A percentile compares a stretch with the other conserved stretches of the same genome.
phyloP scores from a whole-genome alignment of 2,888 invertebrate genomes.

The Odontothrips loti region DNA sequence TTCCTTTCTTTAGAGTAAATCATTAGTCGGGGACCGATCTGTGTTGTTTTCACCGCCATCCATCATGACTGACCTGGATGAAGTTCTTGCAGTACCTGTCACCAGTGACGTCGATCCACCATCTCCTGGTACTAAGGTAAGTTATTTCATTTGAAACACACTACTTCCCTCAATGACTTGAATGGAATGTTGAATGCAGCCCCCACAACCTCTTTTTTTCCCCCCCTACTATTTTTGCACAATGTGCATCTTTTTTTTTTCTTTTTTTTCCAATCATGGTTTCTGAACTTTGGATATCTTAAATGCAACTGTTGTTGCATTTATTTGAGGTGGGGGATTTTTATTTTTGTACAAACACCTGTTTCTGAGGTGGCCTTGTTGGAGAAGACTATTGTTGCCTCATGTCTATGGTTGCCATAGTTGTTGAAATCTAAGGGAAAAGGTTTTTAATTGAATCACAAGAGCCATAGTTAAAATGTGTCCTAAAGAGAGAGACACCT shows the following conservation, averaged over 20 bases:
- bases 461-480: neutral
- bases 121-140: neutral
- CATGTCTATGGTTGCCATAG: neutral
- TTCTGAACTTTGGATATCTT: too few relatives aligned
- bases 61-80: slow-evolving; percentile 64
- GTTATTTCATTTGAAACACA: neutral
- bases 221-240: too few relatives aligned
- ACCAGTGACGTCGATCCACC: neutral
- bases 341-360: too few relatives aligned
- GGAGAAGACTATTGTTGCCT: neutral
- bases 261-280: too few relatives aligned
- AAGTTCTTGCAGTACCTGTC: slow-evolving; percentile 26
- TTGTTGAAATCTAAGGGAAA: neutral
- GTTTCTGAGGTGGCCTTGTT: neutral
- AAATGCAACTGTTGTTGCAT: too few relatives aligned
- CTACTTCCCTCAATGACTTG: neutral
- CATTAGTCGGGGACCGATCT: slow-evolving; percentile 70
- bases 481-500: neutral
- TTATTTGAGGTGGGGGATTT: too few relatives aligned
- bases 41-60: slow-evolving; percentile 82
- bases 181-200: neutral
- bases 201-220: neutral
- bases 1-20: slow-evolving; percentile 66
- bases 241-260: too few relatives aligned
- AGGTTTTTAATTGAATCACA: neutral